Evolutionary conservation across 2,888 invertebrate genomes (phyloP).

Genomic region (Villa cingulata): DNA sequence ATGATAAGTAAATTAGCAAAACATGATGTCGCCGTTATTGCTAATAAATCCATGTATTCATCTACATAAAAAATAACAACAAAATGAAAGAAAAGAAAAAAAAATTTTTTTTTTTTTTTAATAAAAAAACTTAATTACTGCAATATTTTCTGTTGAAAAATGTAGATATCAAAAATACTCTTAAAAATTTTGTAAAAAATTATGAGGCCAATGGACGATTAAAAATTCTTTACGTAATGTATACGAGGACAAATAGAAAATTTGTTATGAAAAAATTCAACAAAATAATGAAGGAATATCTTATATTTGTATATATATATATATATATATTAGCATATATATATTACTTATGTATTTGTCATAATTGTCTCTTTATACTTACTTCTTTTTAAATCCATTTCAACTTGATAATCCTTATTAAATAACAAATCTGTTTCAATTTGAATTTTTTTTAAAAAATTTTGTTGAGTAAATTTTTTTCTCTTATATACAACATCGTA

Average conservation of each 20-base stretch:
- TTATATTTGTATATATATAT: too few relatives aligned
- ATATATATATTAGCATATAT: not conserved
- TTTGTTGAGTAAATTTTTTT: conserved; percentile 4
- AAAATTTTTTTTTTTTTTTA: too few relatives aligned
- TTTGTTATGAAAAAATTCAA: too few relatives aligned
- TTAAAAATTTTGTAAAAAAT: too few relatives aligned
- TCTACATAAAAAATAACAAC: not conserved
- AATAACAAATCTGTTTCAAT: conserved; percentile 8
- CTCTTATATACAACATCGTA: conserved; percentile 6
- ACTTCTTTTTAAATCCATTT: conserved; percentile 5
- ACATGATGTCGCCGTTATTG: conserved; percentile 8
- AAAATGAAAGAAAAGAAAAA: not conserved
- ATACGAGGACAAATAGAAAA: too few relatives aligned
- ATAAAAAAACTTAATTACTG: too few relatives aligned
- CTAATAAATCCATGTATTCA: conserved; percentile 12
- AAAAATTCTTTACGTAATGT: too few relatives aligned
- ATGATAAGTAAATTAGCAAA: not conserved
- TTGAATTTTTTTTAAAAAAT: conserved; percentile 7
- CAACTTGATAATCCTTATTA: conserved; percentile 7
- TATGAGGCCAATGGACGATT: too few relatives aligned
- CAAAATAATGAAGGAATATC: too few relatives aligned
- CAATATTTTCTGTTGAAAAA: too few relatives aligned
- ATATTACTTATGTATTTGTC: not conserved
- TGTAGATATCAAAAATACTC: too few relatives aligned
- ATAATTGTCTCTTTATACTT: too few relatives aligned